Evolutionary conservation across 2,888 invertebrate genomes (phyloP).

Genomic region (Eledona agricola): DNA sequence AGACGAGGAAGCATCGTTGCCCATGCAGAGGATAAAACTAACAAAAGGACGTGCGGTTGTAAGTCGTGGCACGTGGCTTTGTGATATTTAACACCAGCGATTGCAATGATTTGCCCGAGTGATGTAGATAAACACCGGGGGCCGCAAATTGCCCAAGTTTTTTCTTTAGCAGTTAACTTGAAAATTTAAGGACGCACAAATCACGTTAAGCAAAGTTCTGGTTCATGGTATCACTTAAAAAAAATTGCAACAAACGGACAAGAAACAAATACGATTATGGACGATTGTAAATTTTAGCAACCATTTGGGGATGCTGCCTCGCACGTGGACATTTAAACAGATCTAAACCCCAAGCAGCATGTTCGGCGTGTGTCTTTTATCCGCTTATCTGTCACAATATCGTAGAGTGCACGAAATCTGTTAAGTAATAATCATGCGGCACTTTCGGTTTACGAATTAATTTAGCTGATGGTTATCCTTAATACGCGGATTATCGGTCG

Average conservation of each 20-base stretch:
- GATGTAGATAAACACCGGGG: constrained; percentile 29
- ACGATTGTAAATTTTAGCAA: background rate
- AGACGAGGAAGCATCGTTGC: constrained; percentile 24
- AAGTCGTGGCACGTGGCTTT: constrained; percentile 52
- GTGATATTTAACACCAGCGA: constrained; percentile 54
- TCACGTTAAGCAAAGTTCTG: background rate
- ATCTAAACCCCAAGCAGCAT: constrained; percentile 9
- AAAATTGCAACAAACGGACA: background rate
- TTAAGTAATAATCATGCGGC: constrained; percentile 17
- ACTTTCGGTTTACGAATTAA: constrained; percentile 10
- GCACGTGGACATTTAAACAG: constrained; percentile 24
- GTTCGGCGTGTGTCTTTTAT: constrained; percentile 30
- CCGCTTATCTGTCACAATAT: constrained; percentile 31
- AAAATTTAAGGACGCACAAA: background rate
- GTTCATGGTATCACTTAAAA: background rate
- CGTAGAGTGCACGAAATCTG: constrained; percentile 13
- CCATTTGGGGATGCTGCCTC: background rate
- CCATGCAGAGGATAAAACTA: constrained; percentile 15
- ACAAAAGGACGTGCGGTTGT: constrained; percentile 39
- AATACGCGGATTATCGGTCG: too few species aligned
- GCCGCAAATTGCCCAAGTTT: background rate
- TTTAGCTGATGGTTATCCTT: constrained; percentile 6
- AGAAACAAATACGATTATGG: background rate
- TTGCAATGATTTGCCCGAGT: constrained; percentile 34
- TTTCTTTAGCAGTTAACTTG: background rate